Conservation (phyloP, 2,888 invertebrate genomes). For the Nesidiocoris tenuis region DNA sequence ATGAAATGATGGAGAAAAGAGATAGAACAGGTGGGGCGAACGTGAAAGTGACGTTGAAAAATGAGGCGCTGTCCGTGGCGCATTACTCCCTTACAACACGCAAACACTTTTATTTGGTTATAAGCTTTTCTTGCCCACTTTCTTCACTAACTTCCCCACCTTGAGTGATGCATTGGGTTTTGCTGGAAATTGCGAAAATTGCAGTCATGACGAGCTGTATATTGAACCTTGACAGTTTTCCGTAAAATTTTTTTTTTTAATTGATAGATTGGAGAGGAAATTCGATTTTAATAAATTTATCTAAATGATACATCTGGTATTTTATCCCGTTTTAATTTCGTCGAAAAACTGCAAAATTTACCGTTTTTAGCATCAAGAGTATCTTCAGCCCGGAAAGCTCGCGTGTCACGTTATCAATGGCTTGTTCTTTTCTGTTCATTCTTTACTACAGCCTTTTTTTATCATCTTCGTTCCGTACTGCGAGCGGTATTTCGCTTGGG, state of each 20-base stretch:
- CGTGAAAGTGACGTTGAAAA: slow-evolving; percentile 39
- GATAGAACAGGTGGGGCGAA: neutral
- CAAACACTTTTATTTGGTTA: slow-evolving; percentile 40
- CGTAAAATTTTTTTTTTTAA: too few relatives aligned
- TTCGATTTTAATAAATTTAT: too few relatives aligned
- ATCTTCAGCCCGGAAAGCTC: neutral
- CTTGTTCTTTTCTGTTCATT: slow-evolving; percentile 22
- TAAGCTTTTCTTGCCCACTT: slow-evolving; percentile 19
- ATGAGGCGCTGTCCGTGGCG: slow-evolving; percentile 29
- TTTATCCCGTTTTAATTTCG: too few relatives aligned
- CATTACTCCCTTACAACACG: slow-evolving; percentile 37
- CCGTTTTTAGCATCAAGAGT: too few relatives aligned
- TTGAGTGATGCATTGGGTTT: too few relatives aligned
- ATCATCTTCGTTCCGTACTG: neutral
- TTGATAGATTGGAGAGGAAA: too few relatives aligned
- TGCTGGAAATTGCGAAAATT: too few relatives aligned
- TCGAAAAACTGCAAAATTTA: too few relatives aligned
- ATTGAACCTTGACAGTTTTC: too few relatives aligned
- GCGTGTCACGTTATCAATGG: slow-evolving; percentile 38
- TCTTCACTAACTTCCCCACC: slow-evolving; percentile 8
- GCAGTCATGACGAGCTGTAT: too few relatives aligned
- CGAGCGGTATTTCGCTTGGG: neutral
- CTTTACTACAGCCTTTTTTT: neutral
- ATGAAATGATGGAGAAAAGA: neutral
- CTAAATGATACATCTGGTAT: too few relatives aligned